Evolutionary conservation across 2,888 invertebrate species (phyloP).

Genomic region (Ischnus inquisitorius): DNA sequence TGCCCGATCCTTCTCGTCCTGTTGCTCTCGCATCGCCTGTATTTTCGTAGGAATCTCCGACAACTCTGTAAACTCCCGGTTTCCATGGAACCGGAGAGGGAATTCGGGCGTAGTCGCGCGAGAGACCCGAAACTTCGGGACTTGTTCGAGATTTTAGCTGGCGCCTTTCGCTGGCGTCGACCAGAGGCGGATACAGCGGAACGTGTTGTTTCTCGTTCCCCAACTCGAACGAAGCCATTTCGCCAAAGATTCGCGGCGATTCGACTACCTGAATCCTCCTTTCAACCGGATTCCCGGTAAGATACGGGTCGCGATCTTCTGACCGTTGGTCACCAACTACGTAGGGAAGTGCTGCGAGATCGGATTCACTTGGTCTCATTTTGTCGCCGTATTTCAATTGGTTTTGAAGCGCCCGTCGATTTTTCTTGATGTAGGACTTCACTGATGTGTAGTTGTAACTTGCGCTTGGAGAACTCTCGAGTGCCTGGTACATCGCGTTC

Average conservation of each 20-base stretch:
- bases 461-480: slow-evolving; percentile 11
- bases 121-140: neutral
- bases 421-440: neutral
- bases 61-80: slow-evolving; percentile 35
- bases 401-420: neutral
- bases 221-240: slow-evolving; percentile 61
- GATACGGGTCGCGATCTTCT: neutral
- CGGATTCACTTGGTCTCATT: slow-evolving; percentile 22
- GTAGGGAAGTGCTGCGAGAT: slow-evolving; percentile 18
- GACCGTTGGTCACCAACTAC: neutral
- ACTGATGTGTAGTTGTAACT: neutral
- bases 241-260: slow-evolving; percentile 42
- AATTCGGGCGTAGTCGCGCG: neutral
- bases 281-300: neutral
- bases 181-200: slow-evolving; percentile 63
- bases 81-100: neutral
- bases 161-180: slow-evolving; percentile 43
- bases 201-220: slow-evolving; percentile 44
- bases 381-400: slow-evolving; percentile 56
- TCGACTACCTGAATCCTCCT: neutral
- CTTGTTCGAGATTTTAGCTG: neutral
- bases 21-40: slow-evolving; percentile 25
- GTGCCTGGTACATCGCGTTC: neutral
- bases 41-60: slow-evolving; percentile 11
- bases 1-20: slow-evolving; percentile 17